Evolutionary conservation across 2,113 vertebrate genomes (phyloP).

Genomic region (Phyllopteryx taeniolatus): DNA sequence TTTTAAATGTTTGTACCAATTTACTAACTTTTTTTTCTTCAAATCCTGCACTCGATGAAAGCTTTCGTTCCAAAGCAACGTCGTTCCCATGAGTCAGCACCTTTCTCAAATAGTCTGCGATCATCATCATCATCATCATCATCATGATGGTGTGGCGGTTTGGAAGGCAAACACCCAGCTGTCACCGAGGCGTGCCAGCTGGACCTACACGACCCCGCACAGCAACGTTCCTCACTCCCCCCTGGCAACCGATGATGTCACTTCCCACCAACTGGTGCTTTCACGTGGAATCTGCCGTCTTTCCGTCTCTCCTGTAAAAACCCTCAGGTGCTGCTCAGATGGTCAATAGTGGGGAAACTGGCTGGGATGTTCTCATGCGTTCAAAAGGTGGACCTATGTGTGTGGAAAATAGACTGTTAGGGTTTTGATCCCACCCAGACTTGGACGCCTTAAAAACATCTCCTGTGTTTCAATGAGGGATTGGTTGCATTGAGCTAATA

Average conservation of each 20-base stretch:
- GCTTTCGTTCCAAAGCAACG: neutral
- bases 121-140: neutral
- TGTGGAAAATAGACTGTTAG: too few species aligned
- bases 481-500: neutral
- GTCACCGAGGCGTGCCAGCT: conserved; percentile 39
- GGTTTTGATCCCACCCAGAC: too few species aligned
- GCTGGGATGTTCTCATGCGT: neutral
- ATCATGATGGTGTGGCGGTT: neutral
- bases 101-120: neutral
- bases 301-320: conserved; percentile 3
- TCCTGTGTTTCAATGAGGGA: too few species aligned
- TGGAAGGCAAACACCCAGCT: neutral
- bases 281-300: conserved; percentile 22
- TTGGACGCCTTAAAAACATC: too few species aligned
- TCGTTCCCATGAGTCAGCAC: neutral
- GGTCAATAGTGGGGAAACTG: neutral
- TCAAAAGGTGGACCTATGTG: neutral
- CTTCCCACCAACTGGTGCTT: conserved; percentile 26
- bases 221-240: conserved; percentile 30
- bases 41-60: neutral
- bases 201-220: conserved; percentile 42
- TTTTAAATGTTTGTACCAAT: too few species aligned
- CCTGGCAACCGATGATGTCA: conserved; percentile 37
- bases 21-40: neutral
- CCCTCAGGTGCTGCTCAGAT: neutral